phyloP scores from a whole-genome alignment of 2,888 invertebrate species.

The Hydraecia micacea region DNA sequence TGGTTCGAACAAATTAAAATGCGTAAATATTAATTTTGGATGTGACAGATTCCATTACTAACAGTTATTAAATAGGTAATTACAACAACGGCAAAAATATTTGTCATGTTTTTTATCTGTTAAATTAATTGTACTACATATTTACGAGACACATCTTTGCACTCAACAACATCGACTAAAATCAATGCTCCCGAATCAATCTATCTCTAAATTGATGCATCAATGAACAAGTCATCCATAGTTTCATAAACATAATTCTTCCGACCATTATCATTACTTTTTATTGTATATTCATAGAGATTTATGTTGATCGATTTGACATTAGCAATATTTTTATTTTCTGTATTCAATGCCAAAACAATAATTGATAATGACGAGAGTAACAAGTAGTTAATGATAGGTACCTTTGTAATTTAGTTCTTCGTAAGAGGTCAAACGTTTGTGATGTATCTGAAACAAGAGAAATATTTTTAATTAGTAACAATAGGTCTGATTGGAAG shows the following conservation, averaged over 20 bases:
- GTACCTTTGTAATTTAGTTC: conserved; percentile 86
- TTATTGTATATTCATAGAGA: conserved; percentile 73
- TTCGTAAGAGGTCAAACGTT: conserved; percentile 78
- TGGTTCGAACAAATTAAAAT: not conserved
- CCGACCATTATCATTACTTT: conserved; percentile 69
- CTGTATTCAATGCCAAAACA: conserved; percentile 71
- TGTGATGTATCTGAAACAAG: conserved; percentile 83
- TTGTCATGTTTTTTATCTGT: not conserved
- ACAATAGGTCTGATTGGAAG: conserved; percentile 43
- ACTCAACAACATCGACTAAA: conserved; percentile 23
- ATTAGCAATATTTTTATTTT: conserved; percentile 67
- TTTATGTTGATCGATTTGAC: conserved; percentile 76
- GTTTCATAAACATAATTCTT: conserved; percentile 59
- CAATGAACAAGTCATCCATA: conserved; percentile 47
- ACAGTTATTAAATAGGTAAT: not conserved
- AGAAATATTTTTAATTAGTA: conserved; percentile 61
- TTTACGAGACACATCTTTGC: conserved; percentile 7
- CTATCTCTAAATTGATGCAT: conserved; percentile 54
- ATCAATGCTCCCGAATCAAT: conserved; percentile 13
- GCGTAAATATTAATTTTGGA: not conserved
- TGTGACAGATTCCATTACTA: not conserved
- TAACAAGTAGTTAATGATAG: conserved; percentile 56
- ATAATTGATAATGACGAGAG: conserved; percentile 60
- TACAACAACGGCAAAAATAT: not conserved
- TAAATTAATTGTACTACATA: not conserved